These are phyloP conservation scores for Plecturocebus donacophilus DNA, from an alignment of 2,113 vertebrate species.

Conservation along the genomic window DNA sequence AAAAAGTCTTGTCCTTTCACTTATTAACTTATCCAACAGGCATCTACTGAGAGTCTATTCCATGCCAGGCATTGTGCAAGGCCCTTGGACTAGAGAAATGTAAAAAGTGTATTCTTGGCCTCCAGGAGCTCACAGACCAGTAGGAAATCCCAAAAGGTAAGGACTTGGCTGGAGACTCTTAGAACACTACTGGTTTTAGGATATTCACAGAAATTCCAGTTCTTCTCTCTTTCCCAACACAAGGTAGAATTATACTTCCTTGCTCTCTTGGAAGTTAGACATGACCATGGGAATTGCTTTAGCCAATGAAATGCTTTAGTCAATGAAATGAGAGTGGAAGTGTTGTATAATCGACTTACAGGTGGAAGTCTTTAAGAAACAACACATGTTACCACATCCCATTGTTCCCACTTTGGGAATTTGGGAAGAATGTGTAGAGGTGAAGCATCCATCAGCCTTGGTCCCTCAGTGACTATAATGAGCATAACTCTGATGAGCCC, in stretches of 20 bases:
- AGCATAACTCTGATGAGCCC: neutral
- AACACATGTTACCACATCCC: neutral
- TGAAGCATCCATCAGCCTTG: neutral
- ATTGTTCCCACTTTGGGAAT: neutral
- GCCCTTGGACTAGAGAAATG: neutral
- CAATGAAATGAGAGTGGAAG: neutral
- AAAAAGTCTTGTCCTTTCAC: neutral
- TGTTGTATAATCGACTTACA: neutral
- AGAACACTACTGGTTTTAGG: neutral
- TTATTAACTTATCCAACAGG: neutral
- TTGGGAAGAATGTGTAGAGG: neutral
- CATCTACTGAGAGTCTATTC: neutral
- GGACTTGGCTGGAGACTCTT: neutral
- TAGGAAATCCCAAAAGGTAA: neutral
- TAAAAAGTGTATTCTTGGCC: neutral
- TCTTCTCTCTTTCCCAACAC: neutral
- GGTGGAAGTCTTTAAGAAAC: neutral
- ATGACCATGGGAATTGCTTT: neutral
- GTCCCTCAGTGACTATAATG: neutral
- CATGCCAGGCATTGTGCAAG: neutral
- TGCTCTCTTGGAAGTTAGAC: neutral
- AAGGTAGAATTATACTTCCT: neutral
- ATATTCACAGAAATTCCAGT: neutral
- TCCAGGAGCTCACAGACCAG: neutral
- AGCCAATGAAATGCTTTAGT: neutral